Evolutionary conservation across 2,888 invertebrate genomes (phyloP), one percentile per base, ranked within the genome.

Genomic region (Meiosimyza decipiens): DNA sequence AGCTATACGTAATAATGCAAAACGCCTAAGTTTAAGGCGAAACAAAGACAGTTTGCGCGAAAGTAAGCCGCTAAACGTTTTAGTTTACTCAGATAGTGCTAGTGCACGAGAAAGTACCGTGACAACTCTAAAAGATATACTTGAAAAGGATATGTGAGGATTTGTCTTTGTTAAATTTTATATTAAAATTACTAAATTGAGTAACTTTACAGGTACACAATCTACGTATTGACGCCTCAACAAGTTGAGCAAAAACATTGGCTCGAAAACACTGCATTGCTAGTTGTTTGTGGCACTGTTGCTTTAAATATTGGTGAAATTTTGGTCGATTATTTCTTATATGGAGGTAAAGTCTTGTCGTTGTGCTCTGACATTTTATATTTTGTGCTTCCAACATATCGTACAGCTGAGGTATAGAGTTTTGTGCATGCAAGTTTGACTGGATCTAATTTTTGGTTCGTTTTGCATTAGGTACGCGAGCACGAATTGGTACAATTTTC

Each of bases 401-500:
- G 94, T 80, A 95, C 94, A 70, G 94, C 95, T 9, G 95, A 95
- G 89, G 94, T 92, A 79, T 73, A 47, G 16, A 16, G 40, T 18
- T 65, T 67, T 49, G 13, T 22, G 55, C 40, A 33, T 54, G 3
- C 16, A 33, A 64, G 15, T 63, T 57, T 47, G 15, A 54, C 16
- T 55, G 55, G 57, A 51, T 50, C 54, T 55, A n/a, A 50, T 4
- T n/a, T 59, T 57, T n/a, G 2, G 6, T 22, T 49, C 51, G 54
- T 62, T 63, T 13, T 74, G 64, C 6, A 84, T 5, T 80, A 92
- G 92, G 91, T 94, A 52, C 91, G 94, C 33, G 94, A 94, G 86
- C 93, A 93, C 82, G 95, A 95, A 85, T 87, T 95, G 66, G 95
- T 95, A 2, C 91, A 93, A 78, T 95, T 95, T 83, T 92, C 93